Evolutionary conservation across 2,888 invertebrate species (phyloP).

Genomic region (Balanococcus diminutus): DNA sequence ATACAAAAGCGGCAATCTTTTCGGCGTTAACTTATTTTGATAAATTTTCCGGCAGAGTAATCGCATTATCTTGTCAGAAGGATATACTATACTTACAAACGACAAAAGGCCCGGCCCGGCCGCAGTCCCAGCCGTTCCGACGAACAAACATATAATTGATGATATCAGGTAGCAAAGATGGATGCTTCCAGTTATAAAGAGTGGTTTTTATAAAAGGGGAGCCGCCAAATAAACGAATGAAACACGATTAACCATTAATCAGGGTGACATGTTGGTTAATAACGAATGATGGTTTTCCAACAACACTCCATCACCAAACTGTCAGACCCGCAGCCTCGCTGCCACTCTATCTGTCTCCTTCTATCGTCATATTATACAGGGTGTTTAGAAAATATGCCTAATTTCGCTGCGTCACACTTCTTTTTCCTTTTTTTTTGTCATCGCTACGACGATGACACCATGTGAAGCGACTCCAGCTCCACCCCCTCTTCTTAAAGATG

Average conservation of each 20-base stretch:
- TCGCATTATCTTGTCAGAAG: constrained; percentile 56
- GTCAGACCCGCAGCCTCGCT: constrained; percentile 44
- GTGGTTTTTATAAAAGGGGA: constrained; percentile 52
- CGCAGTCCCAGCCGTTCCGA: too few species aligned
- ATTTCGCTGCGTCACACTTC: not conserved
- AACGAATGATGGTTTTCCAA: constrained; percentile 56
- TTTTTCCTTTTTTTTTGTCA: too few species aligned
- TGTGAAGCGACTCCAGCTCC: not conserved
- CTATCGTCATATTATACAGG: not conserved
- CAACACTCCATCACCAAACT: constrained; percentile 54
- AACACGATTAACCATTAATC: constrained; percentile 56
- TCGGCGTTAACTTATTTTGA: constrained; percentile 55
- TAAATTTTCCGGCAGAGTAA: constrained; percentile 53
- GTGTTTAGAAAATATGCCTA: constrained; percentile 34
- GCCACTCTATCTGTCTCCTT: not conserved
- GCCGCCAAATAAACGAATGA: constrained; percentile 53
- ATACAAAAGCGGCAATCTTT: constrained; percentile 55
- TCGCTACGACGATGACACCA: not conserved
- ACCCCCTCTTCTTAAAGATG: not conserved
- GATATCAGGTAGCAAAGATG: constrained; percentile 56
- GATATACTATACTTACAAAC: constrained; percentile 55
- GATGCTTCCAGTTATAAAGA: constrained; percentile 55
- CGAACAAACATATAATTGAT: constrained; percentile 55
- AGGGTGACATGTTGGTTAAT: constrained; percentile 56
- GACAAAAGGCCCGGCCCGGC: too few species aligned